Base-by-base conservation (phyloP, 2,888 invertebrate species). In the Dorcus parallelipipedus region DNA sequence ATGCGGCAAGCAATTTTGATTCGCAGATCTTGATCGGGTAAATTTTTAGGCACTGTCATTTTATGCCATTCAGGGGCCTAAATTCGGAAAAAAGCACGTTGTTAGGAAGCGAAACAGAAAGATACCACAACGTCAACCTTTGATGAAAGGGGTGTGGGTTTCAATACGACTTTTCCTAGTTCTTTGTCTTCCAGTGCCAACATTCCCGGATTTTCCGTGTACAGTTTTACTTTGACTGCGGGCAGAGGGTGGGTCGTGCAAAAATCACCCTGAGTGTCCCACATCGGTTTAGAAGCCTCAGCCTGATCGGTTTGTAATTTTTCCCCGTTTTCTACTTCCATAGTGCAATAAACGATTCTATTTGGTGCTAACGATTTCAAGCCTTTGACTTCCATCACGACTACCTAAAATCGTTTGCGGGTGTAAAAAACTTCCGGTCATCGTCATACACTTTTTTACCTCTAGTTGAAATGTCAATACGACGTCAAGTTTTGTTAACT, bases 201-300 rank as follows among this genome's bases (percentile, higher is more conserved):
- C 83, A 99, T 94, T 54, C 95, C 95, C 20, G 97, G 95, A 77
- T 96, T 97, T 81, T 99, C 99, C 0, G 97, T 97, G 77, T 94
- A 98, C 38, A 98, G 81, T 79, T 99, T 98, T 3, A 99, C 93
- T 84, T 99, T 99, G 10, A 99, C 97, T 17, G 93, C 88, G 45
- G 99, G 99, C 62, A 99, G 83, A 1, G 98, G 95, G 77, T 98
- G 96, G 61, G 95, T 96, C 54, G 98, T 99, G 67, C 95, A 93
- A 80, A 99, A 99, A 80, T 99, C 99, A 54, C 97, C 99, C 83
- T 98, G 98, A 0, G 98, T 99, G 75, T 99, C 99, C 99, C 99
- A 99, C 95, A 95, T 94, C 52, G 99, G 98, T 79, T 97, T 98
- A 2, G 97, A 96, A 23, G 98, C 98, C 81, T 99, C 98, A 0